Conservation (phyloP, 2,797 vertebrate genomes). For the Liparis tanakae region DNA sequence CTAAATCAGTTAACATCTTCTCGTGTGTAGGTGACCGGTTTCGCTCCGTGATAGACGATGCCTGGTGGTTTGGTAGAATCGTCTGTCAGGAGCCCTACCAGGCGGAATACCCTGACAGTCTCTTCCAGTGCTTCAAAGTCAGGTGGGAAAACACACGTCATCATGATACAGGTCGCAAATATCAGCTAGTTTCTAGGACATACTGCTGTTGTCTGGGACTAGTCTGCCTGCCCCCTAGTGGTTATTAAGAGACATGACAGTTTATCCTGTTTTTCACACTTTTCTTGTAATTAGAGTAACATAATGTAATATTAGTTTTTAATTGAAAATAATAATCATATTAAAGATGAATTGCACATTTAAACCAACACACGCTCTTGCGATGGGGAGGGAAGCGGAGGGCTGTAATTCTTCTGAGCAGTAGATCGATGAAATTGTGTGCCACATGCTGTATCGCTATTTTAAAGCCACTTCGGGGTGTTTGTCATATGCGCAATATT, state of each 20-base stretch:
- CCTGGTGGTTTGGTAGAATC: conserved; percentile 99
- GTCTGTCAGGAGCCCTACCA: conserved; percentile 96
- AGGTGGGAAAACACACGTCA: conserved; percentile 77
- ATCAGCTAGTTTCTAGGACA: not conserved
- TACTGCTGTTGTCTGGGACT: not conserved
- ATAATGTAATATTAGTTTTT: not conserved
- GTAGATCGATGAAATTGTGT: no score
- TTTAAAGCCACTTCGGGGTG: no score
- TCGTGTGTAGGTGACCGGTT: conserved; percentile 88
- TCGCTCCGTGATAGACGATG: conserved; percentile 97
- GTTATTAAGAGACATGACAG: conserved; percentile 3
- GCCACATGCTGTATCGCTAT: no score
- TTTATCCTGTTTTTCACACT: not conserved
- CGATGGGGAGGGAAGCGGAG: no score
- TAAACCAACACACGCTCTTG: no score
- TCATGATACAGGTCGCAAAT: not conserved
- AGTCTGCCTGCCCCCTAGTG: conserved; percentile 28
- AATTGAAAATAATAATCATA: not conserved
- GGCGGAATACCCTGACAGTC: conserved; percentile 93
- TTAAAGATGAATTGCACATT: no score
- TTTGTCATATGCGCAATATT: not conserved
- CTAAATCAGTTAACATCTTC: conserved; percentile 5
- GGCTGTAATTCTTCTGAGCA: no score
- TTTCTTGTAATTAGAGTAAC: not conserved
- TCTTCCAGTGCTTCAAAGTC: conserved; percentile 97